Base-by-base conservation (phyloP, 2,113 vertebrate genomes). In the Oreochromis spilurus region DNA sequence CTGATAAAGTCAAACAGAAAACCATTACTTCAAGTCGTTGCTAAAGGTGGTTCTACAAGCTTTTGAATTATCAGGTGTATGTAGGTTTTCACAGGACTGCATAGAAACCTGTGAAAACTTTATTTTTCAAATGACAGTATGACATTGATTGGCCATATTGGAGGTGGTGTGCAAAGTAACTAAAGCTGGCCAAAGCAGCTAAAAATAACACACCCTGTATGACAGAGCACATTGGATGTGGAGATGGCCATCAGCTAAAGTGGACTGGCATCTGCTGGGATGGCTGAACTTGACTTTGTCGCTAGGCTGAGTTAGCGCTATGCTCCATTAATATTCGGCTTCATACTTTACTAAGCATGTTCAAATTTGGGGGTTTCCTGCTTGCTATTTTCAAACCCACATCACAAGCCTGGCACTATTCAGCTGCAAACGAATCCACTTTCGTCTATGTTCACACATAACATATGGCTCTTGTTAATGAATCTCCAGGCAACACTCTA, bases 401-500 rank as follows among this genome's bases (percentile, higher is more conserved):
- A 82, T 85, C 57, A 83, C 78, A 81, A 62, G 38, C 83, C 79
- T 84, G 60, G 55, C 31, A 26, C 60, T n/a, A 60, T 86, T 83
- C 80, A 65, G 58, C 83, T 58, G 50, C 62, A 70, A 81, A 85
- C 75, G 89, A 92, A 90, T 91, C 88, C 58, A 89, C 91, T 91
- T 87, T 58, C 4, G 79, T 16, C 82, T 3, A 21, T 16, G 60
- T 83, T 91, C 85, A 24, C 50, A 50, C 62, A 9, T 34, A 21
- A 53, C 81, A 65, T 58, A 81, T 57, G 85, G 55, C 77, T 57
- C 57, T 45, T 31, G 24, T 80, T 77, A 87, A 85, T 84, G 52
- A 91, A 92, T 93, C 89, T 89, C 85, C 81, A 62, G 78, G 89
- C 89, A 82, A 83, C 89, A 55, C 88, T 87, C 57, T 50, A 86